Evolutionary conservation across 2,888 invertebrate genomes (phyloP).

Genomic region (Gnatocerus cornutus): DNA sequence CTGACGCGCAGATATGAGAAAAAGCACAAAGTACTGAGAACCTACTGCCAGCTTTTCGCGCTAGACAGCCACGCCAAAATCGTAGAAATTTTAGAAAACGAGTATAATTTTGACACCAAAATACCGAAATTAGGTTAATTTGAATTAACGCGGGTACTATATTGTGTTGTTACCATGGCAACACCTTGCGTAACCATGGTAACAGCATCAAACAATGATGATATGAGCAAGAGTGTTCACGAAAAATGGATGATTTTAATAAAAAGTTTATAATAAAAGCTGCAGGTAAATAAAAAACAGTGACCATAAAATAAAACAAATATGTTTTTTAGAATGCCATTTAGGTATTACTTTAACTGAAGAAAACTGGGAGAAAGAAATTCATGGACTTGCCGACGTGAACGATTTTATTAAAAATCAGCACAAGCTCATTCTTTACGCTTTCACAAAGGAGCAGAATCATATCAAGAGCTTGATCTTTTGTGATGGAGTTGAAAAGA

Average conservation of each 20-base stretch:
- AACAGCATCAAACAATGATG: neutral
- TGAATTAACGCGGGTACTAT: neutral
- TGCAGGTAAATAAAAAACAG: constrained; percentile 56
- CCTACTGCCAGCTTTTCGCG: constrained; percentile 54
- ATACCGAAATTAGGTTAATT: neutral
- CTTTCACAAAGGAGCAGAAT: constrained; percentile 68
- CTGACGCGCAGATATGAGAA: constrained; percentile 38
- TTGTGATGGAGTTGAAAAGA: constrained; percentile 52
- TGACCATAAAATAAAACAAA: constrained; percentile 6
- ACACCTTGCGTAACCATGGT: neutral
- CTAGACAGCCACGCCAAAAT: constrained; percentile 53
- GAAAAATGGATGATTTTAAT: constrained; percentile 58
- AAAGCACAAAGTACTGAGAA: constrained; percentile 38
- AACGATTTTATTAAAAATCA: constrained; percentile 72
- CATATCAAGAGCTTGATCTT: constrained; percentile 63
- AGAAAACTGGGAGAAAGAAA: constrained; percentile 60
- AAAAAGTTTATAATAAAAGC: constrained; percentile 61
- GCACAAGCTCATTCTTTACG: constrained; percentile 70
- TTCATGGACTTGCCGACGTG: constrained; percentile 67
- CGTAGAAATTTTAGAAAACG: constrained; percentile 55
- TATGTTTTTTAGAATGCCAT: constrained; percentile 59
- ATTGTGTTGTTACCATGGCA: constrained; percentile 18
- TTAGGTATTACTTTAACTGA: constrained; percentile 60
- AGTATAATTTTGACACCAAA: constrained; percentile 46
- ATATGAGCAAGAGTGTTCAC: neutral